Percentiles rank a stretch among this genome's conserved stretches.
These are phyloP conservation scores for Pseudopleuronectes americanus DNA, from an alignment of 2,797 vertebrate species.

Conservation along the genomic window DNA sequence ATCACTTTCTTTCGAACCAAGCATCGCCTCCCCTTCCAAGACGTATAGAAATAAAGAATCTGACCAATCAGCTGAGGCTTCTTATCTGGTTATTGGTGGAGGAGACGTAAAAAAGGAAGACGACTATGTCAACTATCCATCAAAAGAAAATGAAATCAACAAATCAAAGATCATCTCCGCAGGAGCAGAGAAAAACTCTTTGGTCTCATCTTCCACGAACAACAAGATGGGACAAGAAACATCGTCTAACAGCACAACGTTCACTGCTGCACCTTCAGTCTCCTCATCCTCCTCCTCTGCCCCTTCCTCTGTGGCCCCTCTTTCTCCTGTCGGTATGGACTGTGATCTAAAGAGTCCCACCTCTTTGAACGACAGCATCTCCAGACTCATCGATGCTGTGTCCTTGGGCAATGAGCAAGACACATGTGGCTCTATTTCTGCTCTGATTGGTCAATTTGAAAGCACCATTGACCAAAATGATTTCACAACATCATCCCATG, in stretches of 20 bases:
- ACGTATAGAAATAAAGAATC: slow-evolving; percentile 45
- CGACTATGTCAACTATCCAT: slow-evolving; percentile 68
- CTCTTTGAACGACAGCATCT: slow-evolving; percentile 89
- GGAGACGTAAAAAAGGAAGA: slow-evolving; percentile 61
- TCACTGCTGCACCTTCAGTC: slow-evolving; percentile 63
- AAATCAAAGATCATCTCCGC: slow-evolving; percentile 40
- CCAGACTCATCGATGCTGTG: slow-evolving; percentile 91
- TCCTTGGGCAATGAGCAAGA: slow-evolving; percentile 87
- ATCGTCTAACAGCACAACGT: slow-evolving; percentile 63
- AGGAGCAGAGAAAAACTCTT: slow-evolving; percentile 32
- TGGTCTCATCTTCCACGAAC: slow-evolving; percentile 34
- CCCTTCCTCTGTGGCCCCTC: slow-evolving; percentile 43
- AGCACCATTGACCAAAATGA: slow-evolving; percentile 74
- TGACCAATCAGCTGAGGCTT: slow-evolving; percentile 65
- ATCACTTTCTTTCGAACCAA: slow-evolving; percentile 54
- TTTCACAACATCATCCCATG: slow-evolving; percentile 58
- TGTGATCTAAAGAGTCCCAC: slow-evolving; percentile 73
- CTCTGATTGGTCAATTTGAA: slow-evolving; percentile 89
- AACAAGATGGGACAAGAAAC: slow-evolving; percentile 65
- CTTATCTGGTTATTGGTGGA: slow-evolving; percentile 77
- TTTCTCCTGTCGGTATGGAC: slow-evolving; percentile 57
- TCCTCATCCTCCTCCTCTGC: slow-evolving; percentile 74
- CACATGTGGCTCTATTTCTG: slow-evolving; percentile 88
- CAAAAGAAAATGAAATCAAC: slow-evolving; percentile 36
- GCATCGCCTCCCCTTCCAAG: slow-evolving; percentile 50